Base-by-base conservation (phyloP, 2,113 vertebrate genomes). In the Oenanthe oenanthe region DNA sequence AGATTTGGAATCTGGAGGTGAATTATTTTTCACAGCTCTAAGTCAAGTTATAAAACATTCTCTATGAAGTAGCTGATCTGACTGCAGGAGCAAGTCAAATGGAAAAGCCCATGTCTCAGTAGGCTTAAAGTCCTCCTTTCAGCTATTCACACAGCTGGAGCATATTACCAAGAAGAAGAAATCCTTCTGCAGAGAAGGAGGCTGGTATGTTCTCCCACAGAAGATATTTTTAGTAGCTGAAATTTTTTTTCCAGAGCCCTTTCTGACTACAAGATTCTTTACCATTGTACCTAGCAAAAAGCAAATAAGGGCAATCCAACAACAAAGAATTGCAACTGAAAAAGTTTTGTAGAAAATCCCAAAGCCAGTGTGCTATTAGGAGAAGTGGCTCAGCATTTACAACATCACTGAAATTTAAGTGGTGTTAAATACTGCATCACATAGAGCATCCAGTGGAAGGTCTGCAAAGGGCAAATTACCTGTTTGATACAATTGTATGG, bases 221-320 rank as follows among this genome's bases (percentile, higher is more conserved):
- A 77, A 93, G 22, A 14, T 89, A 91, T 68, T 96, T 97, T 93
- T 93, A 95, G 82, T 54, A 36, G 16, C 71, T 94, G 61, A 84
- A 88, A 47, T 60, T 57, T 87, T 79, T 65, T 40, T 85, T 70
- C 45, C 8, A 13, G 65, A 73, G n/a, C 54, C 36, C 47, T 88
- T 85, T 93, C 51, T 90, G 53, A 50, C 77, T 82, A 48, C 58
- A 54, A 65, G 73, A 53, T 62, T 34, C 58, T 65, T 93, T 79
- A 84, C 21, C 56, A 51, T 50, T 34, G 38, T 77, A 77, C 71
- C 67, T 83, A 81, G 61, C 31, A 86, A 81, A 84, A 51, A 80
- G 9, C 61, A 68, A 61, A 10, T 42, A 57, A 77, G 43, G 32
- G 58, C 78, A 89, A 31, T 91, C 26, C 34, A 72, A 42, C 26